phyloP scores from a whole-genome alignment of 2,888 invertebrate species.

The Drosophila merina region DNA sequence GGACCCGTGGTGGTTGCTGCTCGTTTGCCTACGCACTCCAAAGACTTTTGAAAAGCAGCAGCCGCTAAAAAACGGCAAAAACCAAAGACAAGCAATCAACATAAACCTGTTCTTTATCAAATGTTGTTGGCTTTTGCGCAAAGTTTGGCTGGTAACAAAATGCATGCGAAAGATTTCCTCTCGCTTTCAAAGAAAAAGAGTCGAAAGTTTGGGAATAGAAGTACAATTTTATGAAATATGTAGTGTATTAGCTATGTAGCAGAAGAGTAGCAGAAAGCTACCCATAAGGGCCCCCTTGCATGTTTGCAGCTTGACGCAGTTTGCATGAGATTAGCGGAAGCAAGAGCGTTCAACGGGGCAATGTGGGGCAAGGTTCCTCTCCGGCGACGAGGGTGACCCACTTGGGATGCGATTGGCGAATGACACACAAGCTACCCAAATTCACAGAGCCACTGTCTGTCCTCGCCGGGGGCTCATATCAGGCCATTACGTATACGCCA shows the following conservation, averaged over 20 bases:
- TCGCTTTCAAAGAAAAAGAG: conserved; percentile 8
- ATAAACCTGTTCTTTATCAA: conserved; percentile 57
- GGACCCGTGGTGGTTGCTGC: conserved; percentile 14
- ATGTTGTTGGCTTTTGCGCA: conserved; percentile 27
- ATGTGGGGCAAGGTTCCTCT: conserved; percentile 29
- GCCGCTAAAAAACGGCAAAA: conserved; percentile 13
- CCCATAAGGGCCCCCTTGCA: conserved; percentile 6
- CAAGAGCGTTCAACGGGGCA: conserved; percentile 17
- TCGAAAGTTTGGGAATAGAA: background rate
- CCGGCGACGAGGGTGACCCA: conserved; percentile 52
- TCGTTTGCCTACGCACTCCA: conserved; percentile 42
- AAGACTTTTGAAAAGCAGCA: conserved; percentile 17
- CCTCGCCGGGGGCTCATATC: conserved; percentile 30
- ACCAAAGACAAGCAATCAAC: conserved; percentile 29
- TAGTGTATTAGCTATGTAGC: conserved; percentile 4
- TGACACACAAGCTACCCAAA: conserved; percentile 16
- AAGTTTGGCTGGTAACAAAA: conserved; percentile 13
- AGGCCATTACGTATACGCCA: conserved; percentile 63
- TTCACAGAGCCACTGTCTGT: conserved; percentile 6
- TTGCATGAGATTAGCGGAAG: conserved; percentile 35
- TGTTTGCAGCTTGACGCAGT: conserved; percentile 13
- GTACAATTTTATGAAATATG: background rate
- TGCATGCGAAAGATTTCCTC: conserved; percentile 21
- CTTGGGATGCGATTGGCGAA: conserved; percentile 49
- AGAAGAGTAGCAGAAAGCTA: background rate